Conservation (phyloP, 2,797 vertebrate genomes). For the Sebastes matsubarae region DNA sequence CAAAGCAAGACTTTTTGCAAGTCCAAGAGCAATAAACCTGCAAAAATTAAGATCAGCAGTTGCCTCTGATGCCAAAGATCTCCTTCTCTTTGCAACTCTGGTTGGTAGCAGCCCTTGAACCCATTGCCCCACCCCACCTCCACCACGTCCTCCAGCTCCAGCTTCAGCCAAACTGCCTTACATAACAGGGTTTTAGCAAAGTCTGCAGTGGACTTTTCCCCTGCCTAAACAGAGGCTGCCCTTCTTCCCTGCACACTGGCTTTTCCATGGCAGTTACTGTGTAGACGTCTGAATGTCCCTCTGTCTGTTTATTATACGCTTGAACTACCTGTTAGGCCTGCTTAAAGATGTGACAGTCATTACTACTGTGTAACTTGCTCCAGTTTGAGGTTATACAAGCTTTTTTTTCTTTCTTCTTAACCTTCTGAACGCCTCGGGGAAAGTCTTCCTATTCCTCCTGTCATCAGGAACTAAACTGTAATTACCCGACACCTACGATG, state of each 20-base stretch:
- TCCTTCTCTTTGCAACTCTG: constrained; percentile 23
- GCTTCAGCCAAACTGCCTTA: constrained; percentile 61
- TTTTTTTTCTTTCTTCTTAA: background rate
- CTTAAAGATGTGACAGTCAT: constrained; percentile 18
- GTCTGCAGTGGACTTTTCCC: constrained; percentile 70
- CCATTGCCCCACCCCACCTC: background rate
- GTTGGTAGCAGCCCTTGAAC: constrained; percentile 7
- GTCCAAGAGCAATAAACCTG: background rate
- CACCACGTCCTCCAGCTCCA: constrained; percentile 3
- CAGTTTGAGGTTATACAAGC: background rate
- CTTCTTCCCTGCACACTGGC: constrained; percentile 45
- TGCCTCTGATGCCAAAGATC: constrained; percentile 18
- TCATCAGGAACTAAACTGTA: background rate
- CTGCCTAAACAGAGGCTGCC: constrained; percentile 51
- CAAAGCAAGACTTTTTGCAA: constrained; percentile 7
- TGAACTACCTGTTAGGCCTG: constrained; percentile 56
- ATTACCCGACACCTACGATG: background rate
- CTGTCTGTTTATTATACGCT: constrained; percentile 36
- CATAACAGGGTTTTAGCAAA: constrained; percentile 70
- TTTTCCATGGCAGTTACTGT: constrained; percentile 22
- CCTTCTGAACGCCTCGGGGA: background rate
- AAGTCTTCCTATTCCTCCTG: constrained; percentile 14
- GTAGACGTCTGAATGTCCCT: constrained; percentile 31
- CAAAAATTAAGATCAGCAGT: constrained; percentile 2
- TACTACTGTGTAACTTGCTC: background rate